Evolutionary conservation across 2,888 invertebrate genomes (phyloP).

Genomic region (Myathropa florea): DNA sequence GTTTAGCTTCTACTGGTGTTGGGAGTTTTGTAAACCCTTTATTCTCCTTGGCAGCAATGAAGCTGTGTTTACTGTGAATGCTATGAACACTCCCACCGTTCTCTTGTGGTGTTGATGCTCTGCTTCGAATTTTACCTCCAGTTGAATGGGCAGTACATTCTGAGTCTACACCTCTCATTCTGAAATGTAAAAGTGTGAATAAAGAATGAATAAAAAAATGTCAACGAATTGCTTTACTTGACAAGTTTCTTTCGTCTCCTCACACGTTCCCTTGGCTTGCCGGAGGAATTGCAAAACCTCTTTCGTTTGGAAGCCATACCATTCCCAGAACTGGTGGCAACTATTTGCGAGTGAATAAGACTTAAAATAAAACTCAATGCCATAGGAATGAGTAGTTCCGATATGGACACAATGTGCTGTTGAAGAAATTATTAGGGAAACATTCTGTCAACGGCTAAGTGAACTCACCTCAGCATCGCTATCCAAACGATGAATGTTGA

Average conservation of each 20-base stretch:
- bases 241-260: constrained; percentile 78
- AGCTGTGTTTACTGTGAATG: constrained; percentile 38
- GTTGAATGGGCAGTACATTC: constrained; percentile 16
- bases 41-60: constrained; percentile 33
- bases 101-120: constrained; percentile 55
- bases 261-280: constrained; percentile 74
- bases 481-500: constrained; percentile 76
- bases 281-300: constrained; percentile 76
- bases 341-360: constrained; percentile 90
- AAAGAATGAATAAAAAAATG: neutral
- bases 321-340: constrained; percentile 83
- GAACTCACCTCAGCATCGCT: constrained; percentile 64
- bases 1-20: constrained; percentile 31
- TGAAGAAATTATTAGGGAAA: constrained; percentile 48
- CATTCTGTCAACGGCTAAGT: neutral
- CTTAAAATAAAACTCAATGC: constrained; percentile 88
- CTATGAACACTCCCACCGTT: neutral
- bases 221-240: constrained; percentile 75
- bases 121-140: constrained; percentile 31
- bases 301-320: constrained; percentile 76
- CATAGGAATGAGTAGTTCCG: constrained; percentile 87
- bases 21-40: constrained; percentile 12
- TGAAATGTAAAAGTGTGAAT: constrained; percentile 50
- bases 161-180: constrained; percentile 75
- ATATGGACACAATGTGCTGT: constrained; percentile 83